A percentile compares a stretch with the other conserved stretches of the same genome.
Evolutionary conservation across 2,797 vertebrate species (phyloP).

Genomic region (Aeoliscus strigatus): DNA sequence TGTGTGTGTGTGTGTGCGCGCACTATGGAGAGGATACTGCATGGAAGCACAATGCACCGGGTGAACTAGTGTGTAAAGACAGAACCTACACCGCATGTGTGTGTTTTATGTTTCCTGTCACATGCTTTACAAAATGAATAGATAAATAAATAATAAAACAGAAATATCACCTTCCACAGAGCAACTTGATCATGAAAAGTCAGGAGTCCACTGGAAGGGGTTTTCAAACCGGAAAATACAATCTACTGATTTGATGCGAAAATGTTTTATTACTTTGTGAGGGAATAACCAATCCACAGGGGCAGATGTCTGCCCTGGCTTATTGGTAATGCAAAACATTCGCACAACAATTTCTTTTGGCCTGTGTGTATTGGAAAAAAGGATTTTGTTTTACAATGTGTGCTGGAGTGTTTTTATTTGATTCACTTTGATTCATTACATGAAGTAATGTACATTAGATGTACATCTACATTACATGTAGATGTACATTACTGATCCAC

Average conservation of each 20-base stretch:
- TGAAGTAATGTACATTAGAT: no score
- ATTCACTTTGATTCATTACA: no score
- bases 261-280: neutral
- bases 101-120: no score
- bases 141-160: no score
- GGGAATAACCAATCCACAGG: neutral
- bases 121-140: no score
- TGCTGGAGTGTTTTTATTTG: slow-evolving; percentile 4
- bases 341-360: neutral
- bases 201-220: no score
- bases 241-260: neutral
- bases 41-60: neutral
- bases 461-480: no score
- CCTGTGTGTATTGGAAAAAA: neutral
- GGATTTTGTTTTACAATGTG: neutral
- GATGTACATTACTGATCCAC: no score
- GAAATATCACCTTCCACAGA: no score
- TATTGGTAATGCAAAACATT: slow-evolving; percentile 10
- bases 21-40: slow-evolving; percentile 1
- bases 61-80: neutral
- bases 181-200: no score
- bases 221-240: no score
- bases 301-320: slow-evolving; percentile 1
- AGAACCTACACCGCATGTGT: neutral
- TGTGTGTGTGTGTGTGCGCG: no score